Conservation (phyloP, 2,888 invertebrate species). For the Oscheius sp. region DNA sequence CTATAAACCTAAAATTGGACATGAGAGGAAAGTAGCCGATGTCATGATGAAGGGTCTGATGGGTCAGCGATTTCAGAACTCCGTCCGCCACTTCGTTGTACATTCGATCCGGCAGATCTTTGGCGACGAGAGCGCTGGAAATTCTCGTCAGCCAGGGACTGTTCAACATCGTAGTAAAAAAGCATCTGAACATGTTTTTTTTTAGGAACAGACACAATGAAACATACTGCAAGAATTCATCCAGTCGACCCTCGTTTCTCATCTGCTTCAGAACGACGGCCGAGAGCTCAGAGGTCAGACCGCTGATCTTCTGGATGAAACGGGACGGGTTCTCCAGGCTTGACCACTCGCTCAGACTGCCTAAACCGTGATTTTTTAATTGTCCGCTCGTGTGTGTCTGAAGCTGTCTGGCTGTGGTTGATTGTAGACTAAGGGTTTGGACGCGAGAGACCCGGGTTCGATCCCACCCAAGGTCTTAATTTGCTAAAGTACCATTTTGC, state of each 20-base stretch:
- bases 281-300: slow-evolving; percentile 10
- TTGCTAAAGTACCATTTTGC: no score
- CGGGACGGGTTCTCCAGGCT: slow-evolving; percentile 8
- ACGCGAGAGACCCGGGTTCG: no score
- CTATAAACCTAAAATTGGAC: neutral
- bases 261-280: slow-evolving; percentile 11
- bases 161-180: slow-evolving; percentile 15
- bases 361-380: neutral
- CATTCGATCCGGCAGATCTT: slow-evolving; percentile 16
- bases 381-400: no score
- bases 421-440: no score
- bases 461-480: no score
- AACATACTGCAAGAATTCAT: slow-evolving; percentile 16
- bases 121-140: neutral
- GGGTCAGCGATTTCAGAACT: slow-evolving; percentile 13
- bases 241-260: slow-evolving; percentile 3
- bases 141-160: slow-evolving; percentile 18
- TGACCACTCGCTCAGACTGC: slow-evolving; percentile 4
- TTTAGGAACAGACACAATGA: neutral
- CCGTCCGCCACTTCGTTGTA: slow-evolving; percentile 30
- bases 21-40: slow-evolving; percentile 17
- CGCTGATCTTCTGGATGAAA: slow-evolving; percentile 17
- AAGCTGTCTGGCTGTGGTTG: no score
- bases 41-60: slow-evolving; percentile 16
- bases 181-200: slow-evolving; percentile 7